Evolutionary conservation across 2,113 vertebrate species (phyloP).

Genomic region (Opisthocomus hoazin): DNA sequence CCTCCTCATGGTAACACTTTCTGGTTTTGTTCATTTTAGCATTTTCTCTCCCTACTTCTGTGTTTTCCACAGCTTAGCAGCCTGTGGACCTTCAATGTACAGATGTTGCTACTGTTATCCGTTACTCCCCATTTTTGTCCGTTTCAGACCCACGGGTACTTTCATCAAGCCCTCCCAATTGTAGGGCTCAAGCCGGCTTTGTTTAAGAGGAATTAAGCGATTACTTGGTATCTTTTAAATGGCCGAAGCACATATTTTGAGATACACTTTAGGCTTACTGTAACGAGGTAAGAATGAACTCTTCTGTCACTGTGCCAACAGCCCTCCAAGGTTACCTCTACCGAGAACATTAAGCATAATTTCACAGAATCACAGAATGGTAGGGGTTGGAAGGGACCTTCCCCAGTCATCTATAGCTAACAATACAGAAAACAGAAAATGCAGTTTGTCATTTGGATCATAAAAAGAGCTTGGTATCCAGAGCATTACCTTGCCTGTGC

Average conservation of each 20-base stretch:
- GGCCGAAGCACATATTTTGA: neutral
- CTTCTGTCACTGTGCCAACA: neutral
- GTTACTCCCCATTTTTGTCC: neutral
- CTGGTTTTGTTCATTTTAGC: neutral
- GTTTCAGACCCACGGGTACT: neutral
- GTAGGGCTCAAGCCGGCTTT: neutral
- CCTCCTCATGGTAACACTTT: neutral
- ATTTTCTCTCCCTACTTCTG: neutral
- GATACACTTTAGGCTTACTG: neutral
- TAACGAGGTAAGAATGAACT: neutral
- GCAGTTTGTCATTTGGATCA: neutral
- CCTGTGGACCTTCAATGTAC: neutral
- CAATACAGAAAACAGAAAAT: neutral
- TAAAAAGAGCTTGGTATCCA: neutral
- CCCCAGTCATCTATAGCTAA: neutral
- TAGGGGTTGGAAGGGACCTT: too few relatives aligned
- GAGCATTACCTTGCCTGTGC: conserved; percentile 89
- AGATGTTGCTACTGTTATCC: fast-evolving
- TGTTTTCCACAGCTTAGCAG: neutral
- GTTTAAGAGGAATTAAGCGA: neutral
- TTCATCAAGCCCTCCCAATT: fast-evolving
- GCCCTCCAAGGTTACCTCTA: neutral
- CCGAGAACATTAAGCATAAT: neutral
- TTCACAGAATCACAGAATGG: too few relatives aligned
- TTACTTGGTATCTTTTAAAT: neutral